A percentile compares a stretch with the other conserved stretches of the same genome.
phyloP scores from a whole-genome alignment of 2,113 vertebrate genomes.

The Platichthys stellatus region DNA sequence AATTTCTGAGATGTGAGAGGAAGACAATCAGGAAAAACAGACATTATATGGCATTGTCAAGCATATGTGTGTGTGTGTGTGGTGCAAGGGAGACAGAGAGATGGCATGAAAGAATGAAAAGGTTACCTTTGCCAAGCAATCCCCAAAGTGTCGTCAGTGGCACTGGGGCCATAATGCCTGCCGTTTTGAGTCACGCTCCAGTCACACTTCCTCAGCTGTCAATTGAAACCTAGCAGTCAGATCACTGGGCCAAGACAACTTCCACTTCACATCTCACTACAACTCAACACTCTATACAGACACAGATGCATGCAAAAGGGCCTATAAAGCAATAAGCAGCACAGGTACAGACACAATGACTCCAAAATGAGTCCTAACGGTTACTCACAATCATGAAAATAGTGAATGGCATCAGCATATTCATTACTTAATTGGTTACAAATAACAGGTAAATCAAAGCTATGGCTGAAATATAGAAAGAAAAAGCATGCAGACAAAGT shows the following conservation, averaged over 20 bases:
- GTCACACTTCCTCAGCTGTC: conserved; percentile 99
- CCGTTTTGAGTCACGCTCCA: conserved; percentile 99
- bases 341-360: conserved; percentile 12
- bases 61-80: conserved; percentile 30
- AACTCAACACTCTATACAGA: conserved; percentile 79
- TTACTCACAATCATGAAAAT: conserved; percentile 26
- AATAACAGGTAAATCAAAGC: conserved; percentile 43
- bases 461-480: conserved; percentile 43
- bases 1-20: not conserved
- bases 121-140: conserved; percentile 99
- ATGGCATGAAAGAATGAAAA: conserved; percentile 97
- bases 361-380: conserved; percentile 28
- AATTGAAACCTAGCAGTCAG: conserved; percentile 99
- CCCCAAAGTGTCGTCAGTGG: conserved; percentile 99
- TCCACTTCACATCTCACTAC: conserved; percentile 88
- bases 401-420: conserved; percentile 24
- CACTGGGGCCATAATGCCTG: conserved; percentile 99
- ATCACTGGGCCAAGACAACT: conserved; percentile 97
- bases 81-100: conserved; percentile 77
- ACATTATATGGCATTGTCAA: conserved; percentile 18
- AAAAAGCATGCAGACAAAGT: conserved; percentile 75
- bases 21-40: conserved; percentile 29
- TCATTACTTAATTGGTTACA: conserved; percentile 18
- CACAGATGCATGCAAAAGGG: conserved; percentile 83
- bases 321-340: conserved; percentile 41